Base-by-base conservation (phyloP, 2,797 vertebrate genomes). In the Rhabdomys pumilio region DNA sequence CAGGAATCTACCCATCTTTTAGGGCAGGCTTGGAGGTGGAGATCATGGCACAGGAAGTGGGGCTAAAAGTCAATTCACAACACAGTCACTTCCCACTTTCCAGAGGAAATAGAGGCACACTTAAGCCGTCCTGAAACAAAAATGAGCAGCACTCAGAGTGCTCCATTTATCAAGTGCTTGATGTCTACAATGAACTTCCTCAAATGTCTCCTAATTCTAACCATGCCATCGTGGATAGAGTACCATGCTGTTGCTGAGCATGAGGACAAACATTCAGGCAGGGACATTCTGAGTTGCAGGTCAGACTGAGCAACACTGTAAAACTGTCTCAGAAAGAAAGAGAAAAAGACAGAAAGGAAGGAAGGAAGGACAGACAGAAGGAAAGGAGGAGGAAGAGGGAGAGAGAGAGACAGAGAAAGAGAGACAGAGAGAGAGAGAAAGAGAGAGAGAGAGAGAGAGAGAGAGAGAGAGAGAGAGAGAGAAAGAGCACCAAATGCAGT, bases 121-220 rank as follows among this genome's bases (percentile, higher is more conserved):
- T 85, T 29, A 59, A 76, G 55, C 55, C 63, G 53, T 38, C 41
- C n/a, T 75, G 65, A 95, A 94, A 85, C 53, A 73, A 84, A 92
- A 89, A 50, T n/a, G 38, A 96, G n/a, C 61, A 50, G 61, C 63
- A 94, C 55, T 63, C 57, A 53, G 11, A 24, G 47, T 76, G 44
- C 59, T 44, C 57, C 77, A 93, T 93, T 93, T 57, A n/a, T 15
- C 94, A 84, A 96, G 73, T 73, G 76, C 13, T 91, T 91, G 44
- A 29, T 92, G 59, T 1, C 5, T 77, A 50, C 69, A 34, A 73
- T 59, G 57, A 13, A 86, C 26, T 80, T 93, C 77, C 57, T 88
- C 50, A 50, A 41, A 77, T 86, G 80, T 31, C 44, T 96, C 73
- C 76, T 57, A 38, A 94, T 77, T 86, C 67, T 65, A 83, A 83